Conservation (phyloP, 2,888 invertebrate genomes). For the Belgica antarctica region DNA sequence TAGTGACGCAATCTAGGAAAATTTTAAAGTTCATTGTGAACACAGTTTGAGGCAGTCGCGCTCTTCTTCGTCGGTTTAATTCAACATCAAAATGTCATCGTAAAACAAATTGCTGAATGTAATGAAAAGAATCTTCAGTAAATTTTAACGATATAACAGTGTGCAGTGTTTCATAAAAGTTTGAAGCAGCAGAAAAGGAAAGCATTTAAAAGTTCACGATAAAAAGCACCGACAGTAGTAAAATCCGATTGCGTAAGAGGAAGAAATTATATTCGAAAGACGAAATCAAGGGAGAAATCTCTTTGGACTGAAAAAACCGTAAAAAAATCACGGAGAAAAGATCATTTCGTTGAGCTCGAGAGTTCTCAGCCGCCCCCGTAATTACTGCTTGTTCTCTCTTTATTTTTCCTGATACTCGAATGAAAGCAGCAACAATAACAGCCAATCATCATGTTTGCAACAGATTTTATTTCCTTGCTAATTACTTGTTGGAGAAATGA, state of each 20-base stretch:
- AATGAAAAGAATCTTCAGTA: background rate
- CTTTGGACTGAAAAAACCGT: background rate
- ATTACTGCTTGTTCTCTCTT: background rate
- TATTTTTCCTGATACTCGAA: background rate
- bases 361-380: background rate
- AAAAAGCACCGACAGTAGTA: background rate
- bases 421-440: background rate
- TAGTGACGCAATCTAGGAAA: too few relatives aligned
- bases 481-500: too few relatives aligned
- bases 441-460: background rate
- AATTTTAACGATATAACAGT: background rate
- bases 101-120: background rate
- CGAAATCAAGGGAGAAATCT: background rate
- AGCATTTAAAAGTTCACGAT: background rate
- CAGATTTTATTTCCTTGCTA: too few relatives aligned
- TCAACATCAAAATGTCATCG: background rate
- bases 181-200: too few relatives aligned
- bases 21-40: background rate
- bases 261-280: background rate
- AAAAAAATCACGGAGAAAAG: background rate
- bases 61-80: background rate
- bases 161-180: background rate
- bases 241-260: slow-evolving; percentile 1
- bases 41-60: background rate
- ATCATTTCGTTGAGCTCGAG: background rate